Base-by-base conservation (phyloP, 2,888 invertebrate genomes). In the Cryptocephalus moraei region DNA sequence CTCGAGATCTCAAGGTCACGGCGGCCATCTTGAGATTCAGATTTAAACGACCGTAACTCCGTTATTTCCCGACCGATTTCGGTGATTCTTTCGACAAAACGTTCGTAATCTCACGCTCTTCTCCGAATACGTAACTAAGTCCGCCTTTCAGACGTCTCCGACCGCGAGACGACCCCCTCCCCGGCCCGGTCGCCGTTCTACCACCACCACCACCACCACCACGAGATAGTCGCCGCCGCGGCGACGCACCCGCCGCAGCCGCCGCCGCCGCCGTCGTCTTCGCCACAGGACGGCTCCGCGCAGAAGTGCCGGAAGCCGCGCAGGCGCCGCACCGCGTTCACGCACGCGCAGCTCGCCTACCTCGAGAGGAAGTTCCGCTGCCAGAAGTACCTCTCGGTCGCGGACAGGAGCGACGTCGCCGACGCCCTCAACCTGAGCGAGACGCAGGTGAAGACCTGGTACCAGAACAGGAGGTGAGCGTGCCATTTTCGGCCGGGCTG, bases 381-480 rank as follows among this genome's bases (percentile, higher is more conserved):
- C 61, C 93, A 93, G 71, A 94, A 94, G 72, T 94, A 94, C 72
- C 73, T 94, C 50, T 91, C 91, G 51, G 93, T 94, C 8, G 91
- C 92, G 0, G 94, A 94, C 66, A 76, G 94, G 36, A 91, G 91
- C 47, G 91, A 92, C 66, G 92, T 94, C 0, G 93, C 94, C 0
- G 91, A 92, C 62, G 84, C 90, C 0, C 75, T 94, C 22, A 89
- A 85, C 62, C 75, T 94, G 31, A 88, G 91, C 33, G 94, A 94
- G 72, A 94, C 93, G 0, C 94, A 94, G 67, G 92, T 94, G 45
- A 94, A 94, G 73, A 94, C 94, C 1, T 94, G 94, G 93, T 94
- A 90, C 62, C 90, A 91, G 71, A 91, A 91, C 64, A 76, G 90
- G 69, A 79, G 89, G 90, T 89, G 59, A 71, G 49, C n/a, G n/a